Evolutionary conservation across 2,888 invertebrate genomes (phyloP).

Genomic region (Chymomyza caudatula): DNA sequence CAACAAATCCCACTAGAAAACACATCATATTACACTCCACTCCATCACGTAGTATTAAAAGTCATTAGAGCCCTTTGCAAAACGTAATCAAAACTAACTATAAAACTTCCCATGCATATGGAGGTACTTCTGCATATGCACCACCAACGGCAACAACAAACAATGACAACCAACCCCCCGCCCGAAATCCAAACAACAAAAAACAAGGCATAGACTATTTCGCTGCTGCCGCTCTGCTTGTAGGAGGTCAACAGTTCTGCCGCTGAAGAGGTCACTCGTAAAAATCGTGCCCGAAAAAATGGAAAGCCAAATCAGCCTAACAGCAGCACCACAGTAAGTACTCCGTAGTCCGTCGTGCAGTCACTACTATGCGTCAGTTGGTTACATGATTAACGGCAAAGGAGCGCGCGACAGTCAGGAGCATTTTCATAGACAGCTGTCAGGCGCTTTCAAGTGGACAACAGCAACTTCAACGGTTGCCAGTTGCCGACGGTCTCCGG

Average conservation of each 20-base stretch:
- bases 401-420: background rate
- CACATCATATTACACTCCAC: slow-evolving; percentile 6
- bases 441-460: background rate
- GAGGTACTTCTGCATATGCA: background rate
- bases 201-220: background rate
- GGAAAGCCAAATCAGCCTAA: slow-evolving; percentile 42
- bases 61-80: slow-evolving; percentile 25
- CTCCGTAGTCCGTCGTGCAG: slow-evolving; percentile 6
- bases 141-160: slow-evolving; percentile 5
- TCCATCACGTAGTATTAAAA: slow-evolving; percentile 7
- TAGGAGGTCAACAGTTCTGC: slow-evolving; percentile 55
- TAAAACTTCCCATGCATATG: slow-evolving; percentile 27
- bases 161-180: slow-evolving; percentile 13
- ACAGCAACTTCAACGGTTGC: background rate
- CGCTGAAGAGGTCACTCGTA: slow-evolving; percentile 51
- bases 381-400: slow-evolving; percentile 37
- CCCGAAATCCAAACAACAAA: slow-evolving; percentile 3
- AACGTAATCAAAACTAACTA: slow-evolving; percentile 23
- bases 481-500: background rate
- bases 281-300: slow-evolving; percentile 34
- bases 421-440: slow-evolving; percentile 47
- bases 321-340: too few species aligned
- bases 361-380: slow-evolving; percentile 27
- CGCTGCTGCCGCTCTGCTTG: slow-evolving; percentile 13
- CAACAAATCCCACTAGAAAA: slow-evolving; percentile 11